These are phyloP conservation scores for Acanthosepion lycidas DNA, from an alignment of 2,888 invertebrate genomes.

Conservation along the genomic window DNA sequence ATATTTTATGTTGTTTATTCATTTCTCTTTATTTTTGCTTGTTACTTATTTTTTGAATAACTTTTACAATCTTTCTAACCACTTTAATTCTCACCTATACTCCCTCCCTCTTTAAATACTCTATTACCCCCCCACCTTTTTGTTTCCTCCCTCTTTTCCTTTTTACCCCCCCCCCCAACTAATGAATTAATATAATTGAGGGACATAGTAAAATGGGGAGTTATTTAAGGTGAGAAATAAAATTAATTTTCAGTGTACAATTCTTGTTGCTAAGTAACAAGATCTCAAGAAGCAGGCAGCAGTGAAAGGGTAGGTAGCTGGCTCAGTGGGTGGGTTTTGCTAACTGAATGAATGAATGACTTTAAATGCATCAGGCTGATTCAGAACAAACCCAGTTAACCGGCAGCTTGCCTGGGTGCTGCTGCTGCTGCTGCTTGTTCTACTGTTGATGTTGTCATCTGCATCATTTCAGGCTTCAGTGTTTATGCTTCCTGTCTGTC, in stretches of 20 bases:
- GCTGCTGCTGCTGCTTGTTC: background rate
- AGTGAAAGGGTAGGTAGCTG: background rate
- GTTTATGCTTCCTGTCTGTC: background rate
- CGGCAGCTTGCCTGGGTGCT: background rate
- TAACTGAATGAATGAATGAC: background rate
- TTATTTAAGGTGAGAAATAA: background rate
- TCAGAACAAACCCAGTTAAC: constrained; percentile 33
- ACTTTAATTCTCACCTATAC: background rate
- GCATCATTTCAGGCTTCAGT: background rate
- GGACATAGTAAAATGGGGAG: background rate
- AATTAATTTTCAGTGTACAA: background rate
- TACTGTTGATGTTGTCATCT: constrained; percentile 12
- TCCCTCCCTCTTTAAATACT: background rate
- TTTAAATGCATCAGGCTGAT: constrained; percentile 8
- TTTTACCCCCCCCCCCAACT: background rate
- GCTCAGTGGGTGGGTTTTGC: background rate
- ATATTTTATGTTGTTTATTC: too few relatives aligned
- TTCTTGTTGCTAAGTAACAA: constrained; percentile 11
- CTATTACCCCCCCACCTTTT: background rate
- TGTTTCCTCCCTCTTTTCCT: background rate
- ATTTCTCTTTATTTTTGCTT: too few relatives aligned
- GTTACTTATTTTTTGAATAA: background rate
- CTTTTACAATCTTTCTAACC: background rate
- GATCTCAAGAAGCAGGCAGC: background rate
- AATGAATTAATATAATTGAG: background rate